Conservation (phyloP, 1,140 invertebrate species). For the Pinna nobilis region DNA sequence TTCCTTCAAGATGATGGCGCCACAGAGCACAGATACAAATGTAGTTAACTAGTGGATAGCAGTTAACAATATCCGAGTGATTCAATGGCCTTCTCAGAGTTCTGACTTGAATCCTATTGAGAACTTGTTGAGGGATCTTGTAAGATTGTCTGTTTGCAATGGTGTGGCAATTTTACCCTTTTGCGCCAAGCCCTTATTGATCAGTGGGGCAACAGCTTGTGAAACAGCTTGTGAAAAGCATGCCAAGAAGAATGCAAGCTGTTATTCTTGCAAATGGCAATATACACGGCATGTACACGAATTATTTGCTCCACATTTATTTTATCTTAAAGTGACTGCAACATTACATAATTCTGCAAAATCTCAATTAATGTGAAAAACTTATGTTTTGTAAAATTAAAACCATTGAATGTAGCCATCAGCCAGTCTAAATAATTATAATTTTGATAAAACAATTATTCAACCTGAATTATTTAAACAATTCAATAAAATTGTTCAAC, state of each 20-base stretch:
- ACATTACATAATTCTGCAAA: too few relatives aligned
- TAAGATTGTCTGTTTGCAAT: neutral
- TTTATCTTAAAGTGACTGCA: too few relatives aligned
- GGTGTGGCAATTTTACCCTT: neutral
- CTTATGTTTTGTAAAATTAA: too few relatives aligned
- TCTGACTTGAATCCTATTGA: too few relatives aligned
- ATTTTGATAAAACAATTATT: neutral
- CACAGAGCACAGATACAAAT: neutral
- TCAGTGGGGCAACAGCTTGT: too few relatives aligned
- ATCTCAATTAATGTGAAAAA: too few relatives aligned
- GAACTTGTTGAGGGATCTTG: too few relatives aligned
- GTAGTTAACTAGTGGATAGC: neutral
- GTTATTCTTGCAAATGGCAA: neutral
- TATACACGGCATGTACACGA: neutral
- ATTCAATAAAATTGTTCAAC: neutral
- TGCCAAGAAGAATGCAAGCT: too few relatives aligned
- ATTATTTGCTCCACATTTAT: neutral
- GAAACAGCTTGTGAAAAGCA: neutral
- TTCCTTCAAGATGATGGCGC: constrained; percentile 11
- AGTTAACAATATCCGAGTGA: neutral
- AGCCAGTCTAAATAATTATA: neutral
- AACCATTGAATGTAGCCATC: too few relatives aligned
- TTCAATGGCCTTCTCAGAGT: too few relatives aligned
- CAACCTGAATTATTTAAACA: neutral
- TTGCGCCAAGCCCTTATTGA: too few relatives aligned